Evolutionary conservation across 1,140 invertebrate genomes (phyloP).

Genomic region (Rhagoletis pomonella): DNA sequence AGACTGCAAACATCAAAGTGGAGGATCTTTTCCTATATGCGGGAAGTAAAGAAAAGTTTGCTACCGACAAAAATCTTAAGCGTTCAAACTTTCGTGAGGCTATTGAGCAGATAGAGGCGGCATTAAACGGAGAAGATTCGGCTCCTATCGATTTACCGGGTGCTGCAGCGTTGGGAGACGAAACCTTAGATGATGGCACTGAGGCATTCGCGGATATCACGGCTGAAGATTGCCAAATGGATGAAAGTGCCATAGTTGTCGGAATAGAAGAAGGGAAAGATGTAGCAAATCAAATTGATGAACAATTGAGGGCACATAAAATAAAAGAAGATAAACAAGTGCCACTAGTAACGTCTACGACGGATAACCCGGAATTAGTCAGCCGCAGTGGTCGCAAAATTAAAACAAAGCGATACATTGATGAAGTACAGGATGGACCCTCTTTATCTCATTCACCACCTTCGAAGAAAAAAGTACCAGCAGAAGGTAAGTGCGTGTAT

Average conservation of each 20-base stretch:
- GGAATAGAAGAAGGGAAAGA: conserved; percentile 19
- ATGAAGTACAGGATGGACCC: conserved; percentile 62
- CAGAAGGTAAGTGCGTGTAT: conserved; percentile 49
- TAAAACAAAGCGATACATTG: conserved; percentile 79
- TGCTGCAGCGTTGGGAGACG: conserved; percentile 40
- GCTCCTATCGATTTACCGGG: conserved; percentile 70
- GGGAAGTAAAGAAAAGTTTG: conserved; percentile 69
- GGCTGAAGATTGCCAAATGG: conserved; percentile 46
- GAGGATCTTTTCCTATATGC: conserved; percentile 70
- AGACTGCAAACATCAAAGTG: conserved; percentile 79
- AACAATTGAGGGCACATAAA: conserved; percentile 18
- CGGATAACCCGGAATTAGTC: conserved; percentile 75
- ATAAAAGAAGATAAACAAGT: conserved; percentile 43
- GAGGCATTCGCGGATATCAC: conserved; percentile 10
- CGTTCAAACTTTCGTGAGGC: conserved; percentile 70
- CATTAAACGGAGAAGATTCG: conserved; percentile 70
- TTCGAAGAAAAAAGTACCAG: conserved; percentile 55
- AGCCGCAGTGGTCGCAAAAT: conserved; percentile 86
- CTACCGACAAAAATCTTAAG: conserved; percentile 71
- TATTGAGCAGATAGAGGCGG: conserved; percentile 72
- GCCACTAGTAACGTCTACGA: conserved; percentile 12
- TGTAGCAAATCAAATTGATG: background rate
- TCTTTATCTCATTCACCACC: conserved; percentile 51
- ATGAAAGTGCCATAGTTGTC: conserved; percentile 49
- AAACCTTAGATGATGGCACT: conserved; percentile 42